Evolutionary conservation across 2,888 invertebrate species (phyloP).

Genomic region (Papilio protenor): DNA sequence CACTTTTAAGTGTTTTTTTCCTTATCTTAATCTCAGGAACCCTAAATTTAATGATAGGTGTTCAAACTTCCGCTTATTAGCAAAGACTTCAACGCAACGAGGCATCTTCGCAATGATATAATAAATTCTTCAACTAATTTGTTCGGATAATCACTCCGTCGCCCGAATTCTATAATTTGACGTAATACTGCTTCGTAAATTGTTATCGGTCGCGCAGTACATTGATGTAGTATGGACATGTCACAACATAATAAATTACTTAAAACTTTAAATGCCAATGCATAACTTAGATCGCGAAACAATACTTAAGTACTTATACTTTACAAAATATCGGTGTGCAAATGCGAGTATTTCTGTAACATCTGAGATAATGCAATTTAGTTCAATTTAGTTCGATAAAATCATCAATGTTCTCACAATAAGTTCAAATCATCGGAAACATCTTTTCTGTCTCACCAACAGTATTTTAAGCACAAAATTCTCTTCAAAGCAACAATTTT

Average conservation of each 20-base stretch:
- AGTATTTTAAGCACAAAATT: too few relatives aligned
- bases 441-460: too few relatives aligned
- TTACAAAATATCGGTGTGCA: too few relatives aligned
- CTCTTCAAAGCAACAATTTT: too few relatives aligned
- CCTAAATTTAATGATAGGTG: conserved; percentile 40
- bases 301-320: not conserved
- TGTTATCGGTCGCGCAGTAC: conserved; percentile 51
- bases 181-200: conserved; percentile 64
- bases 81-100: conserved; percentile 33
- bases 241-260: not conserved
- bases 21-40: conserved; percentile 36
- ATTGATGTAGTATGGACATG: conserved; percentile 40
- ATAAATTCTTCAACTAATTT: conserved; percentile 61
- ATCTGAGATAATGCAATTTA: too few relatives aligned
- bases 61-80: conserved; percentile 42
- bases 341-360: too few relatives aligned
- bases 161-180: conserved; percentile 67
- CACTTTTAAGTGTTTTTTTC: conserved; percentile 27
- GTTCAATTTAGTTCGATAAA: not conserved
- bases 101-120: conserved; percentile 49
- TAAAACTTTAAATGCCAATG: not conserved
- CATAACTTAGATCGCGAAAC: not conserved
- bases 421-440: too few relatives aligned
- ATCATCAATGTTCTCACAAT: too few relatives aligned
- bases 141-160: conserved; percentile 57